Conservation (phyloP, 2,888 invertebrate genomes). For the Epinotia nisella region DNA sequence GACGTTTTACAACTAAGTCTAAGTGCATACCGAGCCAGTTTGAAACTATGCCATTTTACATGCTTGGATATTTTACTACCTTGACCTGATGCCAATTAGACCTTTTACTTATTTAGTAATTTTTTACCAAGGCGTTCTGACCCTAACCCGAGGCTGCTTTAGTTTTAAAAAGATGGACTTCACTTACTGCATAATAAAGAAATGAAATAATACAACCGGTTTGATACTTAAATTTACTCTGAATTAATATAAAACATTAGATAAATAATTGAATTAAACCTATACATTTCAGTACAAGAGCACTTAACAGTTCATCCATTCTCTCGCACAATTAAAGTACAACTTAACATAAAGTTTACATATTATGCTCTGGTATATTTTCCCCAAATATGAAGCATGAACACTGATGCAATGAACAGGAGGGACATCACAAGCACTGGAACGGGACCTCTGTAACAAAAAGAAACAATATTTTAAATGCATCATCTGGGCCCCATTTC, state of each 20-base stretch:
- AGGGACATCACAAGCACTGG: constrained; percentile 99
- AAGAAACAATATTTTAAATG: constrained; percentile 48
- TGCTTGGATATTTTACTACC: too few relatives aligned
- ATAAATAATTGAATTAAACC: constrained; percentile 50
- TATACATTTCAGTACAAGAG: constrained; percentile 53
- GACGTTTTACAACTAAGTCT: too few relatives aligned
- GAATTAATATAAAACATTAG: constrained; percentile 59
- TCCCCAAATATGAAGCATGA: constrained; percentile 99
- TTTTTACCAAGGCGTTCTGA: too few relatives aligned
- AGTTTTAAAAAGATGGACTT: too few relatives aligned
- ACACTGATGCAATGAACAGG: constrained; percentile 99
- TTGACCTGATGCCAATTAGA: too few relatives aligned
- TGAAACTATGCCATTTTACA: too few relatives aligned
- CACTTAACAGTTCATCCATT: constrained; percentile 56
- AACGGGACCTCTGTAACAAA: constrained; percentile 95
- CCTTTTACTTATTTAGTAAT: too few relatives aligned
- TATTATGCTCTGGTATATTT: constrained; percentile 94
- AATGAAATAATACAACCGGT: constrained; percentile 34
- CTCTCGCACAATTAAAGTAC: constrained; percentile 46
- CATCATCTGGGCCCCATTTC: background rate
- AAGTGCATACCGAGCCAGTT: too few relatives aligned
- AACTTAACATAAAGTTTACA: constrained; percentile 45
- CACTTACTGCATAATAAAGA: background rate
- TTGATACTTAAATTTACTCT: constrained; percentile 58
- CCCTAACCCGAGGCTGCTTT: too few relatives aligned